Percentiles rank a stretch among this genome's conserved stretches.
Evolutionary conservation across 1,140 invertebrate genomes (phyloP).

Genomic region (Thalassaphorura encarpata): DNA sequence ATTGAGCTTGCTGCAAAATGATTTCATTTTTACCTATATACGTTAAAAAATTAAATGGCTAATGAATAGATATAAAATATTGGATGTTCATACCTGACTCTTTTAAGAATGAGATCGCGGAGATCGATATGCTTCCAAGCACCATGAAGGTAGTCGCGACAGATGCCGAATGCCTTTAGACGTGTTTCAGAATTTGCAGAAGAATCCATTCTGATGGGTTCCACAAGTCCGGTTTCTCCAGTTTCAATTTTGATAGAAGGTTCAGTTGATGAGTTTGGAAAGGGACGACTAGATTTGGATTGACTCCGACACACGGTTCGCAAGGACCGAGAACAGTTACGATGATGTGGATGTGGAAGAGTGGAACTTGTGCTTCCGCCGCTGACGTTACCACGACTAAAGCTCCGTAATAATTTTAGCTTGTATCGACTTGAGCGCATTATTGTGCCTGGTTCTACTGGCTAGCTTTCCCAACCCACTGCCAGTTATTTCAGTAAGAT

Average conservation of each 20-base stretch:
- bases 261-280: not conserved
- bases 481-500: no score
- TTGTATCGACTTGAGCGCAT: constrained; percentile 31
- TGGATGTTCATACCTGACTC: constrained; percentile 57
- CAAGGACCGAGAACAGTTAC: no score
- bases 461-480: no score
- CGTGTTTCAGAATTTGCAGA: constrained; percentile 71
- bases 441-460: no score
- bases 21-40: no score
- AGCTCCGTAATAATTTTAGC: constrained; percentile 25
- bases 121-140: constrained; percentile 71
- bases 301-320: not conserved
- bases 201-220: no score
- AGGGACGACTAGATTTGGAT: not conserved
- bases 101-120: constrained; percentile 61
- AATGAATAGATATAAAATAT: constrained; percentile 7
- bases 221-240: no score
- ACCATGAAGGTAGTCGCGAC: constrained; percentile 73
- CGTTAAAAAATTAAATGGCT: no score
- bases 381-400: no score
- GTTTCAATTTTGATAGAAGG: constrained; percentile 4
- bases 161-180: constrained; percentile 69
- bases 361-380: constrained; percentile 15
- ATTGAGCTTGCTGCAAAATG: no score
- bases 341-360: constrained; percentile 2